Evolutionary conservation across 2,888 invertebrate species (phyloP), one percentile per base, ranked within the genome.

Genomic region (Nephrotoma guestfalica): DNA sequence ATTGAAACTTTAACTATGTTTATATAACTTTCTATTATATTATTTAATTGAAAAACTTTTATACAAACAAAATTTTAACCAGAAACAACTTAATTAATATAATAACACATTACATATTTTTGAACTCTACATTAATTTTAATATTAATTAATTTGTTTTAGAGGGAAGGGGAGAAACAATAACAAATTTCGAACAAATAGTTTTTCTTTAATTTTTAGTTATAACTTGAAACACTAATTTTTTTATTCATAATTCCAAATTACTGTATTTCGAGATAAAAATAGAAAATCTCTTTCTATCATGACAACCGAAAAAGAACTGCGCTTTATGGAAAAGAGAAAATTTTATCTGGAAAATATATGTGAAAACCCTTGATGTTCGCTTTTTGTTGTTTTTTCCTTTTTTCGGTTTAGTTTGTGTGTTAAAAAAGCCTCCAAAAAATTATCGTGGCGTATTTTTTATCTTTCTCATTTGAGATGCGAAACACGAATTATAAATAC

Each of bases 221-320:
- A 6, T 15, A 84, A 41, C 41, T 84, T 15, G 30, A 47, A 47
- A 13, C 4, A 13, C 11, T 13, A 71, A 71, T 84, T 84, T 41
- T 42, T 84, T 41, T 42, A 41, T 42, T 41, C n/a, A 47, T 41
- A 84, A 84, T 42, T 41, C 41, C 41, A 41, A 84, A 41, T 84
- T 84, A 41, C 84, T 15, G 41, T 83, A 41, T 83, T 84, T 84
- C 84, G 41, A 84, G 42, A 41, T 84, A 84, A 84, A 84, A 84
- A 41, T 42, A 84, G 41, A 84, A 84, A 84, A 84, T 84, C 15
- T 84, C 85, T 85, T 85, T 85, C 85, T 85, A 43, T 43, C 85
- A 85, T 45, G 85, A 85, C 43, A 85, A 85, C 85, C 85, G 85
- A 85, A 85, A 85, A 85, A 85, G 85, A 43, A 85, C 85, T 85